Conservation (phyloP, 2,113 vertebrate species). For the Rissa tridactyla region DNA sequence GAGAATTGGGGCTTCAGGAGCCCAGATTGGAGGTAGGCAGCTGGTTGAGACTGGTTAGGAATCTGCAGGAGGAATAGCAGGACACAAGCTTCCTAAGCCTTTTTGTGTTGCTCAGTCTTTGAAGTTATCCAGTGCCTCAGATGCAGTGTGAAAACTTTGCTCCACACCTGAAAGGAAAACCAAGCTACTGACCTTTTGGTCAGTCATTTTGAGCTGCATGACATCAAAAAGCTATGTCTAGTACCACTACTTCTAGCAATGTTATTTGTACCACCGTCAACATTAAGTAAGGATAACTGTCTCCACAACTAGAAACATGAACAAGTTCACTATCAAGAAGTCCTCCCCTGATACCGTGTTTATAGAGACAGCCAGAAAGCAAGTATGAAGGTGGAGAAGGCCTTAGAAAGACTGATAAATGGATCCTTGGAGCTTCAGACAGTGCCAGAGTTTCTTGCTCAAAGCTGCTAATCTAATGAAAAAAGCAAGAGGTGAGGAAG, state of each 20-base stretch:
- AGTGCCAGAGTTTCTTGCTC: not conserved
- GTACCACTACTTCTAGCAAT: not conserved
- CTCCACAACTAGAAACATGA: not conserved
- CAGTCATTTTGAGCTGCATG: not conserved
- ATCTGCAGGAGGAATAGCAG: not conserved
- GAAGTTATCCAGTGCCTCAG: conserved; percentile 6
- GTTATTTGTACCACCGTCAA: not conserved
- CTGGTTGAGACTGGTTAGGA: conserved; percentile 39
- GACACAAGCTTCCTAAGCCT: conserved; percentile 6
- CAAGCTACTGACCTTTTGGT: conserved; percentile 2
- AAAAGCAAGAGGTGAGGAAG: not conserved
- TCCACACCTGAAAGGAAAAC: conserved; percentile 21
- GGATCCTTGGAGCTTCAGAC: not conserved
- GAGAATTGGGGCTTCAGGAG: conserved; percentile 14
- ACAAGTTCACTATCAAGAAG: not conserved
- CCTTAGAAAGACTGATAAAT: not conserved
- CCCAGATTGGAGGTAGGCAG: conserved; percentile 23
- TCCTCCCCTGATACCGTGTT: not conserved
- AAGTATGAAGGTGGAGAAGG: not conserved
- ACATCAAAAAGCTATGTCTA: not conserved
- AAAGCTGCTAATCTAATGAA: not conserved
- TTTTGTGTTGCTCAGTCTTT: conserved; percentile 52
- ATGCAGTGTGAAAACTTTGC: not conserved
- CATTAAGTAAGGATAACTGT: not conserved
- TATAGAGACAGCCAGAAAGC: not conserved